Percentiles rank a stretch among this genome's conserved stretches.
Conservation (phyloP, 1,140 invertebrate genomes). For the Drosophila hydei region DNA sequence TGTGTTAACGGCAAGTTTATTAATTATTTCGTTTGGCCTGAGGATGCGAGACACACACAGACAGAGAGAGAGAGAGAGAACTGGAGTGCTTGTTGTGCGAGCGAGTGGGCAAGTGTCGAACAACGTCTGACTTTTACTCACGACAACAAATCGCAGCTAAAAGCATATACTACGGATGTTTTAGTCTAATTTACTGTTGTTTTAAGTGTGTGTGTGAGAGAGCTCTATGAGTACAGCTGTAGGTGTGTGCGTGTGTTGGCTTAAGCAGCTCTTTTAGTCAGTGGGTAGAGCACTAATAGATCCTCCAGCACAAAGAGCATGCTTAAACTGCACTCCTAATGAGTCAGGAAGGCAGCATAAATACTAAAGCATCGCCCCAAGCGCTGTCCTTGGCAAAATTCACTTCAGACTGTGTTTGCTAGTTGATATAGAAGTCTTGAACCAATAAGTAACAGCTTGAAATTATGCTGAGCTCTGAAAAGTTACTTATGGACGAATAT, state of each 20-base stretch:
- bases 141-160: conserved; percentile 29
- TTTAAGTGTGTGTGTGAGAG: conserved; percentile 14
- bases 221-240: not conserved
- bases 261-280: conserved; percentile 24
- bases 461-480: too few relatives aligned
- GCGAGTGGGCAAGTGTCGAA: not conserved
- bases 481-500: too few relatives aligned
- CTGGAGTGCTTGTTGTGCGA: too few relatives aligned
- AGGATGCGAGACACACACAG: conserved; percentile 4
- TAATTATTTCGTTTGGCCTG: conserved; percentile 65
- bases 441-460: too few relatives aligned
- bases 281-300: conserved; percentile 17
- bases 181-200: conserved; percentile 52
- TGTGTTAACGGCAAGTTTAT: conserved; percentile 58
- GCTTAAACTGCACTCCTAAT: conserved; percentile 14
- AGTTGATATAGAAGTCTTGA: not conserved
- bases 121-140: conserved; percentile 21
- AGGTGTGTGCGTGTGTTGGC: conserved; percentile 2
- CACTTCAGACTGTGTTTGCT: not conserved
- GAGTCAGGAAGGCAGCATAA: conserved; percentile 10
- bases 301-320: not conserved
- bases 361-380: not conserved
- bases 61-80: not conserved
- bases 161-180: conserved; percentile 38
- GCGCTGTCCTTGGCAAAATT: not conserved